These are phyloP conservation scores for Apocheima hispidaria DNA, from an alignment of 2,888 invertebrate species.

Conservation along the genomic window DNA sequence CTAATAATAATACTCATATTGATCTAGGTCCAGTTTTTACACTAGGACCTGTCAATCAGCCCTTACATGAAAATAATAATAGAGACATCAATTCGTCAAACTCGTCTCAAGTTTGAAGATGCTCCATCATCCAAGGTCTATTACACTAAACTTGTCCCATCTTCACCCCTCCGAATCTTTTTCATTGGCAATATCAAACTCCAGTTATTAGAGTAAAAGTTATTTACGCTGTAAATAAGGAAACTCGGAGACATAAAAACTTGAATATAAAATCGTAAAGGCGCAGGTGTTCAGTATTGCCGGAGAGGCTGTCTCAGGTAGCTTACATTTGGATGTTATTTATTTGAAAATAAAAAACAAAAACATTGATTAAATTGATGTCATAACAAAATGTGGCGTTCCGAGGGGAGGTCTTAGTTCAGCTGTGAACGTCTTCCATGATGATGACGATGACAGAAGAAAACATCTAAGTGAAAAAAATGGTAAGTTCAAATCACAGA, in stretches of 20 bases:
- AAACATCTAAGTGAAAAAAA: too few relatives aligned
- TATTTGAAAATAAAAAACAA: neutral
- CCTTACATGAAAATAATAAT: neutral
- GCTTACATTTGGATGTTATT: slow-evolving; percentile 19
- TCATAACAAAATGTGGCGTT: neutral
- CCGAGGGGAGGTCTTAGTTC: too few relatives aligned
- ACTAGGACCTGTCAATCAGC: too few relatives aligned
- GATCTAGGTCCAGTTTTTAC: too few relatives aligned
- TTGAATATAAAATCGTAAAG: slow-evolving; percentile 42
- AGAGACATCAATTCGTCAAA: neutral
- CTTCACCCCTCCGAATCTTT: slow-evolving; percentile 15
- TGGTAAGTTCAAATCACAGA: too few relatives aligned
- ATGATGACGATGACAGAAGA: too few relatives aligned
- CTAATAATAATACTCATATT: too few relatives aligned
- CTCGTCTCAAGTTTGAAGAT: neutral
- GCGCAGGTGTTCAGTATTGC: slow-evolving; percentile 39
- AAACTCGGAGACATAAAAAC: slow-evolving; percentile 40
- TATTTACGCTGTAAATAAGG: slow-evolving; percentile 28
- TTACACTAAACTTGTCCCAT: neutral
- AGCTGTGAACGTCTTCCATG: too few relatives aligned
- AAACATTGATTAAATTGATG: too few relatives aligned
- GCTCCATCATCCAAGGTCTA: neutral
- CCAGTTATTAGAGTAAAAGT: slow-evolving; percentile 30
- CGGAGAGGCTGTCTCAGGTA: slow-evolving; percentile 22
- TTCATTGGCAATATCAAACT: slow-evolving; percentile 23